Percentiles rank a stretch among this genome's conserved stretches.
Evolutionary conservation across 2,797 vertebrate genomes (phyloP).

Genomic region (Momotus momota): DNA sequence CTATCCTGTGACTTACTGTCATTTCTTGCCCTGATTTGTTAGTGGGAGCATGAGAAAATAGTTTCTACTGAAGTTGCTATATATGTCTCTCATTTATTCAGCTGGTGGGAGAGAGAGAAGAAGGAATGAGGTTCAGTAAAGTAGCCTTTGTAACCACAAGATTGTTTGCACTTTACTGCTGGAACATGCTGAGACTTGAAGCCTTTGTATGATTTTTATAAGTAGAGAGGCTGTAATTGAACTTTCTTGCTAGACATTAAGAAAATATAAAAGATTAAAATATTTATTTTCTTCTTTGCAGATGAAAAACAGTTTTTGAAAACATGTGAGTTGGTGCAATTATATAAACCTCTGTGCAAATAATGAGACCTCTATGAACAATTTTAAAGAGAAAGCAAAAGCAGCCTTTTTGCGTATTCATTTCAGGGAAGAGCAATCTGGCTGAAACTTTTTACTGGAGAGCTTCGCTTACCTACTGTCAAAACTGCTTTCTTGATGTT

Average conservation of each 20-base stretch:
- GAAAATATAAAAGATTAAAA: constrained; percentile 57
- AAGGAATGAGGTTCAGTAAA: constrained; percentile 60
- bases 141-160: constrained; percentile 59
- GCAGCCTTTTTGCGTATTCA: background rate
- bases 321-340: constrained; percentile 26
- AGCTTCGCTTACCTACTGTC: background rate
- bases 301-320: constrained; percentile 6
- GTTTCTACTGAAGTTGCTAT: constrained; percentile 58
- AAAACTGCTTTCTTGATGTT: background rate
- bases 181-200: constrained; percentile 56
- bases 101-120: constrained; percentile 50
- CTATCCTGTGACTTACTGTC: constrained; percentile 39
- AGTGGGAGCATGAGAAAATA: constrained; percentile 65
- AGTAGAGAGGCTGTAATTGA: constrained; percentile 53
- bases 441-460: constrained; percentile 2
- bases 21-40: constrained; percentile 49
- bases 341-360: constrained; percentile 45
- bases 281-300: constrained; percentile 44
- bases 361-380: constrained; percentile 29
- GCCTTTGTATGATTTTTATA: constrained; percentile 62
- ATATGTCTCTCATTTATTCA: constrained; percentile 70
- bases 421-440: constrained; percentile 15
- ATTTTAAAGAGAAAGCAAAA: constrained; percentile 32
- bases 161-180: constrained; percentile 61
- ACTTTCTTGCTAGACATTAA: constrained; percentile 61